Evolutionary conservation across 64 coral and sea anemone species (phyloP).

Genomic region (Montipora efflorescens): DNA sequence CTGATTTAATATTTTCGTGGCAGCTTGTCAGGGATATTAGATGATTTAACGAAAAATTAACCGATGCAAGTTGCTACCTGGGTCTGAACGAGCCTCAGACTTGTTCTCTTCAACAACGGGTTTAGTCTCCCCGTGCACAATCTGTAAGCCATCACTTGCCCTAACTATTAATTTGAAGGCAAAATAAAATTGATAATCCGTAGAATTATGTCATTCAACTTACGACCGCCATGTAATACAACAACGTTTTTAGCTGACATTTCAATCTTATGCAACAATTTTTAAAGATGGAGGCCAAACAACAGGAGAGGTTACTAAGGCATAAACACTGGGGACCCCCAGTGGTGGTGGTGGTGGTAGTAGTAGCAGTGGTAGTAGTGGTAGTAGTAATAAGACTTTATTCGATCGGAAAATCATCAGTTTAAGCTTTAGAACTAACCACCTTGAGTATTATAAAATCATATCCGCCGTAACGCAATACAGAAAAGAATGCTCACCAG

Average conservation of each 20-base stretch:
- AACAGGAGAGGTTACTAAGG: background rate
- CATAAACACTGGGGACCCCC: too few species aligned
- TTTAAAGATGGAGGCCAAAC: conserved; percentile 38
- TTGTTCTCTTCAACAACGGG: conserved; percentile 11
- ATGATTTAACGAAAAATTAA: too few species aligned
- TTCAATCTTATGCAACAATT: conserved; percentile 32
- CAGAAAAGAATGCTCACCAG: too few species aligned
- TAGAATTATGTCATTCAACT: background rate
- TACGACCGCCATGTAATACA: background rate
- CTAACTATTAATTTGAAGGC: background rate
- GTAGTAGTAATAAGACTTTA: too few species aligned
- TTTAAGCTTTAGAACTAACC: too few species aligned
- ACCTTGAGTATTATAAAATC: too few species aligned
- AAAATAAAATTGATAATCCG: background rate
- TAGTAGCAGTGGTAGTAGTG: too few species aligned
- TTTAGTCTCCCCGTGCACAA: conserved; percentile 6
- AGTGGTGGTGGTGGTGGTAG: too few species aligned
- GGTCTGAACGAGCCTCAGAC: conserved; percentile 14
- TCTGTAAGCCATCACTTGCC: conserved; percentile 17
- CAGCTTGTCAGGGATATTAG: too few species aligned
- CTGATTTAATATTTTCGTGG: background rate
- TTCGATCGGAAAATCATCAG: too few species aligned
- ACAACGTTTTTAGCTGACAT: background rate
- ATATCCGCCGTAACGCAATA: too few species aligned
- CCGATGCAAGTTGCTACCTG: conserved; percentile 1